Conservation (phyloP, 2,888 invertebrate genomes). For the Blastobasis lacticolella region DNA sequence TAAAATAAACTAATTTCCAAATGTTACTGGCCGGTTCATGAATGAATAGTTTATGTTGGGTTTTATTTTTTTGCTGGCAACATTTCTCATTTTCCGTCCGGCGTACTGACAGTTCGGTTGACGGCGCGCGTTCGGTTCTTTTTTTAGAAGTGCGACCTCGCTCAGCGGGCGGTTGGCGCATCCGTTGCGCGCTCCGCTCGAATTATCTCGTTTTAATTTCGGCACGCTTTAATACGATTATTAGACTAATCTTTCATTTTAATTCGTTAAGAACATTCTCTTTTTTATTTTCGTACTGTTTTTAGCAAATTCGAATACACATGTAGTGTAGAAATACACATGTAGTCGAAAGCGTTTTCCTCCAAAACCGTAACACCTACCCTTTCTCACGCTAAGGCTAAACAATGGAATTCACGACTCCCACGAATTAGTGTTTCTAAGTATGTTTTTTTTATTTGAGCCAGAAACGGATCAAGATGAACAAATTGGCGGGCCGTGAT, state of each 20-base stretch:
- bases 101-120: slow-evolving; percentile 62
- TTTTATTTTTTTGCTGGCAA: slow-evolving; percentile 51
- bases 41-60: slow-evolving; percentile 51
- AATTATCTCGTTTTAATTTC: slow-evolving; percentile 66
- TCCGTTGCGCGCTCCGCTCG: slow-evolving; percentile 57
- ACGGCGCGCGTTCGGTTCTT: slow-evolving; percentile 41
- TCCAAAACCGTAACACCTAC: slow-evolving; percentile 4
- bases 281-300: background rate
- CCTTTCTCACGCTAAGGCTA: slow-evolving; percentile 68
- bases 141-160: slow-evolving; percentile 60
- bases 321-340: no score
- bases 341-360: background rate
- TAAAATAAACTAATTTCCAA: slow-evolving; percentile 73
- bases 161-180: slow-evolving; percentile 59
- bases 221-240: slow-evolving; percentile 29
- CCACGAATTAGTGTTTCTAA: slow-evolving; percentile 58
- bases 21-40: slow-evolving; percentile 57
- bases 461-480: slow-evolving; percentile 56
- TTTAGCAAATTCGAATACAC: background rate
- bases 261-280: slow-evolving; percentile 4
- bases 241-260: slow-evolving; percentile 29
- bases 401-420: slow-evolving; percentile 43
- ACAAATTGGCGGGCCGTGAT: slow-evolving; percentile 63
- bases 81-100: slow-evolving; percentile 63
- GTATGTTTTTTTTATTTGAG: slow-evolving; percentile 49